Percentiles rank a stretch among this genome's conserved stretches.
These are phyloP conservation scores for Perdita meconis DNA, from an alignment of 2,888 invertebrate species.

Conservation along the genomic window DNA sequence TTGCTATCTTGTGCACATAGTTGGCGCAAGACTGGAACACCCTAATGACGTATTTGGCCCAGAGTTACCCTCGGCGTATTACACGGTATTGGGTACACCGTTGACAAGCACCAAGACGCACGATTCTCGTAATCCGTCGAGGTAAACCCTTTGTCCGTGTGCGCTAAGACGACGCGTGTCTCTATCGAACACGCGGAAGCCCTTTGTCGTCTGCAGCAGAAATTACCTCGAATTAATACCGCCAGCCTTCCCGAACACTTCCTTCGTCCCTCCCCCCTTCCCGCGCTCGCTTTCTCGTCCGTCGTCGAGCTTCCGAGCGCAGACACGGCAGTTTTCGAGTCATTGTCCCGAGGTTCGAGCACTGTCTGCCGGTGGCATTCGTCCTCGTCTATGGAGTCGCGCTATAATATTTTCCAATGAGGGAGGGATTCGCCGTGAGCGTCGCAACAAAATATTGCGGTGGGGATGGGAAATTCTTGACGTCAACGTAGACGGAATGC, in stretches of 20 bases:
- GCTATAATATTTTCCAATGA: conserved; percentile 1
- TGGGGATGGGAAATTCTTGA: not conserved
- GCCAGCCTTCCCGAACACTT: conserved; percentile 32
- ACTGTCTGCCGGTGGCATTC: conserved; percentile 29
- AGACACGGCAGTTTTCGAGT: conserved; percentile 38
- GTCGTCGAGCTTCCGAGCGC: conserved; percentile 21
- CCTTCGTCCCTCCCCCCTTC: not conserved
- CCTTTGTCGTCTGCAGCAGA: conserved; percentile 61
- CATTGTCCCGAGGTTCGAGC: conserved; percentile 38
- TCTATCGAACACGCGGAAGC: conserved; percentile 52
- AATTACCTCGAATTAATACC: conserved; percentile 67
- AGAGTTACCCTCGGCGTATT: conserved; percentile 23
- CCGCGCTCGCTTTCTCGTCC: not conserved
- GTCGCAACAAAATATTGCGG: not conserved
- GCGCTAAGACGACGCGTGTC: conserved; percentile 42
- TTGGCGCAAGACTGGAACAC: not conserved
- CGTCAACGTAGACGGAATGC: not conserved
- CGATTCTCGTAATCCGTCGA: conserved; percentile 41
- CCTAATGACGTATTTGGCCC: conserved; percentile 30
- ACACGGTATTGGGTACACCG: not conserved
- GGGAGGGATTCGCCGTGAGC: not conserved
- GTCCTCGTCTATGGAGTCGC: not conserved
- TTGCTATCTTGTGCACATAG: not conserved
- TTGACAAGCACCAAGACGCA: conserved; percentile 45
- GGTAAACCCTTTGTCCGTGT: conserved; percentile 53